phyloP scores from a whole-genome alignment of 2,888 invertebrate genomes.

The Fabriciana adippe region DNA sequence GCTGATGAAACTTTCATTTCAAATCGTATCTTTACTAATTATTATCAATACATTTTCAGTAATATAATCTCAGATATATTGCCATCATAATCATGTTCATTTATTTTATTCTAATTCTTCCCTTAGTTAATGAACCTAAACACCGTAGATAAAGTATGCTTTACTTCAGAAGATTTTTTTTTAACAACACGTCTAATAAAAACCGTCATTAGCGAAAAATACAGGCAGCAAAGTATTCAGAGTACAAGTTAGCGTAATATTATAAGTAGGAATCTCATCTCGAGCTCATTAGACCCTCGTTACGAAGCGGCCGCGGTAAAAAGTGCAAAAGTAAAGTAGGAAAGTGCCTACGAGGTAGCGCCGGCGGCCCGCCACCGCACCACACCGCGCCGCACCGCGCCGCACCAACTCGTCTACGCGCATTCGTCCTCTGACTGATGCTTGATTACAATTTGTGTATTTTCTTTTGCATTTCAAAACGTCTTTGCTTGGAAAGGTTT shows the following conservation, averaged over 20 bases:
- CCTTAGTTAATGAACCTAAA: neutral
- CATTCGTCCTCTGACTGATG: neutral
- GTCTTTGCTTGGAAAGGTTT: neutral
- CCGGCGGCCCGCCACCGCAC: neutral
- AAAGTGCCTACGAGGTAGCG: neutral
- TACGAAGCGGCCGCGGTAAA: conserved; percentile 24
- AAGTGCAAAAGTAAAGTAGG: conserved; percentile 25
- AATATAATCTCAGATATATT: no score
- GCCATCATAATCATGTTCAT: no score
- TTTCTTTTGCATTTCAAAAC: neutral
- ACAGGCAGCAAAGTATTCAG: conserved; percentile 18
- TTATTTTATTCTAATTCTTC: no score
- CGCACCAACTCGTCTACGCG: neutral
- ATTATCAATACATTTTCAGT: no score
- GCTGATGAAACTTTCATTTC: no score
- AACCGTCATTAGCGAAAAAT: conserved; percentile 30
- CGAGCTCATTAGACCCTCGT: conserved; percentile 41
- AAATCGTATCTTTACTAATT: no score
- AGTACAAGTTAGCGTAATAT: conserved; percentile 35
- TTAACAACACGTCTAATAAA: neutral
- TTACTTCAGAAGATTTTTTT: conserved; percentile 1
- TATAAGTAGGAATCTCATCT: conserved; percentile 41
- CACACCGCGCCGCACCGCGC: no score
- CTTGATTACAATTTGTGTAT: neutral
- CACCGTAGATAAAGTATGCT: neutral